phyloP scores from a whole-genome alignment of 2,113 vertebrate species.

The Chloropsis hardwickii region DNA sequence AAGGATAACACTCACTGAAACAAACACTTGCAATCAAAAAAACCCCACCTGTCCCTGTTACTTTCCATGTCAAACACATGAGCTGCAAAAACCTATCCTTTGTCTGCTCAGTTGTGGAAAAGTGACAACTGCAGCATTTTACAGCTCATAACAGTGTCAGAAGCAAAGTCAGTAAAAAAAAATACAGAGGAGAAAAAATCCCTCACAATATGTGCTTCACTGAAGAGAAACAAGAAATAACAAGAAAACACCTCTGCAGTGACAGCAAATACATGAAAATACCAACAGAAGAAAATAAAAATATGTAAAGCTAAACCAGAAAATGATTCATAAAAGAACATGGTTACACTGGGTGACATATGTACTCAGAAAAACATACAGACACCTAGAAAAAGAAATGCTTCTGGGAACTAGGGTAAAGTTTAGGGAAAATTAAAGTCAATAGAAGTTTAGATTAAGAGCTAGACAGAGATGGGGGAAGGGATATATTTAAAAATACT shows the following conservation, averaged over 20 bases:
- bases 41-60: background rate
- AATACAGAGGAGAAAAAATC: background rate
- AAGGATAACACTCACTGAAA: background rate
- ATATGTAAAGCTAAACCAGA: background rate
- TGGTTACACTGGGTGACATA: background rate
- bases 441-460: background rate
- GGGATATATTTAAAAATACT: background rate
- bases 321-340: background rate
- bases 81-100: background rate
- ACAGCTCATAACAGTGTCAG: background rate
- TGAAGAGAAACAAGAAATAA: background rate
- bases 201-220: background rate
- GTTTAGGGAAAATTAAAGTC: background rate
- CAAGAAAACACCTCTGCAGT: background rate
- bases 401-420: background rate
- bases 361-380: background rate
- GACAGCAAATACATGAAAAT: background rate
- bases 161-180: background rate
- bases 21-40: background rate
- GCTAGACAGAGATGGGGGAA: background rate
- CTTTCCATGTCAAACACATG: background rate
- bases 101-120: background rate
- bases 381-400: background rate
- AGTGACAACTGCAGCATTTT: constrained; percentile 14
- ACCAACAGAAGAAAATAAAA: background rate